Base-by-base conservation (phyloP, 2,888 invertebrate species). In the Macrophya alboannulata region DNA sequence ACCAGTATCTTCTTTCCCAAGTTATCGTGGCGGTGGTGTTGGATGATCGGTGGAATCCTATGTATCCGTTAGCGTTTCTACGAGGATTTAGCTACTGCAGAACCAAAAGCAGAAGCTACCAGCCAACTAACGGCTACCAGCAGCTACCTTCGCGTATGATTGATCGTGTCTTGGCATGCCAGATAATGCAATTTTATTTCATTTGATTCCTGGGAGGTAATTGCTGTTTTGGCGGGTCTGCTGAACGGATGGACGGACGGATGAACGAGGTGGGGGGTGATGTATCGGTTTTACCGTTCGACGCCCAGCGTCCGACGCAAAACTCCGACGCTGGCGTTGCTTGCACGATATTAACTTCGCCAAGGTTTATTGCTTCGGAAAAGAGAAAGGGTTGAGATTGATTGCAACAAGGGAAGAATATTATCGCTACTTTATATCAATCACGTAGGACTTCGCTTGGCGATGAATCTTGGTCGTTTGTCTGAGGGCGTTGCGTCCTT, bases 111-210 rank as follows among this genome's bases (percentile, higher is more conserved):
- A 71, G 72, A 71, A 21, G 76, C 74, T 84, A 62, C 43, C 37
- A 59, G 84, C 74, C 40, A 51, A 72, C 71, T 51, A 43, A 74
- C 43, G 65, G 59, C 84, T 25, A 76, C 21, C 84, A 72, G 51
- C 72, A 76, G 68, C 82, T 71, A 48, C 82, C 45, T 81, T 25
- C 31, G 91, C 91, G 89, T 90, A 92, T 93, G 93, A 93, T 93
- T 92, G 93, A 93, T 93, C 91, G 93, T 89, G 86, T 88, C 90
- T 89, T 93, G 91, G 92, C 93, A 93, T 93, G 93, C 92, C 92
- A 91, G 92, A 93, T 93, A 93, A 93, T 92, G 92, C 92, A 93
- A 93, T 93, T 93, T 93, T 93, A 93, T 93, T 93, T 93, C 92
- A 93, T 93, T 93, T 92, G 93, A 93, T 93, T 93, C 91, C 91